Base-by-base conservation (phyloP, 2,113 vertebrate species). In the Rafetus swinhoei region DNA sequence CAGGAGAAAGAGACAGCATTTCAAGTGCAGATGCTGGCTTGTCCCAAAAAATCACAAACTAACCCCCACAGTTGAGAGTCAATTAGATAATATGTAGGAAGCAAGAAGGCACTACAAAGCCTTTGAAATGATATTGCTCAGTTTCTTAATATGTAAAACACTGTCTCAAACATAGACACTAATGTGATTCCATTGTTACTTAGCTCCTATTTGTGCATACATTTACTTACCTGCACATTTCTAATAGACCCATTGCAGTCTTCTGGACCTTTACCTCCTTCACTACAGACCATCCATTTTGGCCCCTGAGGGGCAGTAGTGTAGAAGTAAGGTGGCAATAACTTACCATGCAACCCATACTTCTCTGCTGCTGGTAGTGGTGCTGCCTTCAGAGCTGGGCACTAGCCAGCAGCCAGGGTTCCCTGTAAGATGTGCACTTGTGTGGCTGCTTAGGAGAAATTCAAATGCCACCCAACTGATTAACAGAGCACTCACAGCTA, bases 31-130 rank as follows among this genome's bases (percentile, higher is more conserved):
- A 18, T 29, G 60, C 65, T 25, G 21, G 45, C 45, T 84, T 35
- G 9, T 87, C 79, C 85, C 59, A 93, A 97, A 96, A 91, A 91
- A 59, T 79, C 77, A 50, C 84, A 92, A 84, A 9, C 65, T 91
- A 88, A 88, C 18, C 1, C 16, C 77, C 52, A 81, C 13, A 4
- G 55, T 1, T 10, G 55, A 77, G 83, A 39, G 88, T 22, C 39
- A 76, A 24, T 45, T 76, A 50, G 25, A 90, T 90, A 95, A 55
- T 4, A 27, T 29, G 19, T 92, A 79, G 79, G 69, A 87, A 2
- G 3, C 74, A 82, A 79, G 54, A 79, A 94, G 79, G 55, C 81
- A 45, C 35, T 22, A 72, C 72, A 62, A 35, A 27, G 24, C 9
- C 77, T 85, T 0, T 60, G 79, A 88, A 87, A 80, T 88, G 57